phyloP scores from a whole-genome alignment of 1,140 invertebrate genomes.

The Bombus turneri region DNA sequence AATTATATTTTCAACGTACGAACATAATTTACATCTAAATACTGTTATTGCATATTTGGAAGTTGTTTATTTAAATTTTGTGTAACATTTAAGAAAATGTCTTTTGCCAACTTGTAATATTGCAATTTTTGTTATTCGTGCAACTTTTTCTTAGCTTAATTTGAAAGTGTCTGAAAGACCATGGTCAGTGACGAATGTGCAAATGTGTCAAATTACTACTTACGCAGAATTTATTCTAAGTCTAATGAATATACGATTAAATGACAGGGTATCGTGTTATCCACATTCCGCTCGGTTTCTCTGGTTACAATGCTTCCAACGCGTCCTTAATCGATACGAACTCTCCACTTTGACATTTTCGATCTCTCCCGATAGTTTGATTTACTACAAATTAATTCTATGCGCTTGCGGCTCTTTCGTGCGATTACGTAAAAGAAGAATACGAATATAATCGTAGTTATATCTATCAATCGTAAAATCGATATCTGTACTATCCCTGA shows the following conservation, averaged over 20 bases:
- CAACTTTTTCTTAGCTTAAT: background rate
- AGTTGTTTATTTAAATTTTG: no score
- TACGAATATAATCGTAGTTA: background rate
- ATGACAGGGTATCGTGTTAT: constrained; percentile 17
- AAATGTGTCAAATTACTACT: background rate
- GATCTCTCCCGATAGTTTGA: no score
- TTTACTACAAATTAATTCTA: background rate
- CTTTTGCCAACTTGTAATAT: background rate
- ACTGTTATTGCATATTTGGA: background rate
- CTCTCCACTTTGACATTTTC: background rate
- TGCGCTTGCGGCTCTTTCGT: background rate
- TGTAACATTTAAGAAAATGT: background rate
- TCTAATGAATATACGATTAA: constrained; percentile 13
- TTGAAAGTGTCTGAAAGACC: background rate
- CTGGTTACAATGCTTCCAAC: background rate
- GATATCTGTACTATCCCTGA: background rate
- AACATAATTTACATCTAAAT: background rate
- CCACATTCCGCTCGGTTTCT: constrained; percentile 9
- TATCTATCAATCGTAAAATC: background rate
- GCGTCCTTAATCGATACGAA: constrained; percentile 16
- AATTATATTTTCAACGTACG: background rate
- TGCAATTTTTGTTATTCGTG: background rate
- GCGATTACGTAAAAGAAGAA: background rate
- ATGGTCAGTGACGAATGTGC: background rate
- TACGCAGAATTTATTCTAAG: background rate